A percentile compares a stretch with the other conserved stretches of the same genome.
Conservation (phyloP, 2,888 invertebrate species). For the Metallyticus violacea region DNA sequence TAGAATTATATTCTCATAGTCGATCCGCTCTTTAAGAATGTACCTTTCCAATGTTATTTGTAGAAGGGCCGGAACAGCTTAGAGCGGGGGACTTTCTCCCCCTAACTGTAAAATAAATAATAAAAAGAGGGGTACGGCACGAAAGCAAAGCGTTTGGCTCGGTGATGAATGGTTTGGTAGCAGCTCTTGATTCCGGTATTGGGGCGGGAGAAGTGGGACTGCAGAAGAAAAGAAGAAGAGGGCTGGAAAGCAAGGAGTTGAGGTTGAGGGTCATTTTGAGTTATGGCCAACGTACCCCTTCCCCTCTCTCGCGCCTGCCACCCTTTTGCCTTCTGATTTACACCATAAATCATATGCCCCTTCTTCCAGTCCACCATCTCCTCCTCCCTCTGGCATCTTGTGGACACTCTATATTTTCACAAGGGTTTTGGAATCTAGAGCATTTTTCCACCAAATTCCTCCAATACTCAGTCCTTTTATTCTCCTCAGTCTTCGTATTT, state of each 20-base stretch:
- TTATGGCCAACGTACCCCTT: constrained; percentile 20
- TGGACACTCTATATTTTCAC: constrained; percentile 20
- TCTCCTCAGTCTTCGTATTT: neutral
- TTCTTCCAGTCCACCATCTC: constrained; percentile 6
- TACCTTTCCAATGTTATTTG: neutral
- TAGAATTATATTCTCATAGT: neutral
- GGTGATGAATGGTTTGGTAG: constrained; percentile 26
- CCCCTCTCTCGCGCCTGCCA: constrained; percentile 16
- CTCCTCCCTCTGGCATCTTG: neutral
- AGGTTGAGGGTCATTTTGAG: constrained; percentile 28
- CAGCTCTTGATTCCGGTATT: constrained; percentile 21
- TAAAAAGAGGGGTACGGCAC: neutral
- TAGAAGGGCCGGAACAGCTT: neutral
- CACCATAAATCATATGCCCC: constrained; percentile 27
- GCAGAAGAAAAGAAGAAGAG: constrained; percentile 14
- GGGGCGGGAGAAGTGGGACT: neutral
- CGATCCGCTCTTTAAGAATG: neutral
- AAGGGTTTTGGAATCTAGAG: constrained; percentile 19
- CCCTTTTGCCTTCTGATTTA: constrained; percentile 30
- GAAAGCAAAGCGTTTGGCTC: constrained; percentile 5
- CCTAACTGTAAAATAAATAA: constrained; percentile 12
- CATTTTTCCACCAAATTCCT: constrained; percentile 24
- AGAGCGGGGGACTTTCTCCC: neutral
- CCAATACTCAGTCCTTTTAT: neutral
- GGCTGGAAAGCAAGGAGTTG: neutral